Percentiles rank a stretch among this genome's conserved stretches.
Conservation (phyloP, 2,888 invertebrate species). For the Ornithoptera alexandrae region DNA sequence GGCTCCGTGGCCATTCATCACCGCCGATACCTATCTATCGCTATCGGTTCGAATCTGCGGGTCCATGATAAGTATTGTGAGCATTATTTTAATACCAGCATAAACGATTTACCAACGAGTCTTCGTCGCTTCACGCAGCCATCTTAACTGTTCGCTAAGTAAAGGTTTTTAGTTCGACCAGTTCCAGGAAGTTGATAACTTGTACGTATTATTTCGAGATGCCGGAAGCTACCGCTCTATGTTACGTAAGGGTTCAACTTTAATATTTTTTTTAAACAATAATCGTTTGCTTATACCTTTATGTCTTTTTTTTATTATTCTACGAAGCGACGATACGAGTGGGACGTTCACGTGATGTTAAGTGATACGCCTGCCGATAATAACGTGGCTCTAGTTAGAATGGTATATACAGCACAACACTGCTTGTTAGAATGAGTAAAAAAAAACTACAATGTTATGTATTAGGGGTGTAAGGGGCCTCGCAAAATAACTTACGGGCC, state of each 20-base stretch:
- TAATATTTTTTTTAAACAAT: too few species aligned
- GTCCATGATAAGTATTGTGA: conserved; percentile 61
- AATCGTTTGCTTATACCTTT: too few species aligned
- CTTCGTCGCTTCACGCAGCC: conserved; percentile 36
- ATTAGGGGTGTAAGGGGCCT: too few species aligned
- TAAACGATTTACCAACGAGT: conserved; percentile 50
- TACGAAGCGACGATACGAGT: too few species aligned
- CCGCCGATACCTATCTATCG: conserved; percentile 55
- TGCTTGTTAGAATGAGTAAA: too few species aligned
- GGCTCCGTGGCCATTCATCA: conserved; percentile 56
- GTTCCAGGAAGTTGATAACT: neutral
- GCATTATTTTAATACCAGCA: conserved; percentile 60
- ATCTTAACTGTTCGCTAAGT: conserved; percentile 17
- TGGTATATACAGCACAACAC: too few species aligned
- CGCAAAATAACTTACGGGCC: too few species aligned
- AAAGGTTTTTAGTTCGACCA: conserved; percentile 14
- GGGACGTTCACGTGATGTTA: too few species aligned
- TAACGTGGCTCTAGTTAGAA: too few species aligned
- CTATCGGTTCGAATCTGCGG: conserved; percentile 53
- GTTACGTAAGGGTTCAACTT: neutral
- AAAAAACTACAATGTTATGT: too few species aligned
- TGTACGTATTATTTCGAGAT: neutral
- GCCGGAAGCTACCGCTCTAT: neutral
- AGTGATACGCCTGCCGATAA: too few species aligned
- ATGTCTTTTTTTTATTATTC: too few species aligned